Base-by-base conservation (phyloP, 2,797 vertebrate genomes). In the Spinibarbus caldwelli region DNA sequence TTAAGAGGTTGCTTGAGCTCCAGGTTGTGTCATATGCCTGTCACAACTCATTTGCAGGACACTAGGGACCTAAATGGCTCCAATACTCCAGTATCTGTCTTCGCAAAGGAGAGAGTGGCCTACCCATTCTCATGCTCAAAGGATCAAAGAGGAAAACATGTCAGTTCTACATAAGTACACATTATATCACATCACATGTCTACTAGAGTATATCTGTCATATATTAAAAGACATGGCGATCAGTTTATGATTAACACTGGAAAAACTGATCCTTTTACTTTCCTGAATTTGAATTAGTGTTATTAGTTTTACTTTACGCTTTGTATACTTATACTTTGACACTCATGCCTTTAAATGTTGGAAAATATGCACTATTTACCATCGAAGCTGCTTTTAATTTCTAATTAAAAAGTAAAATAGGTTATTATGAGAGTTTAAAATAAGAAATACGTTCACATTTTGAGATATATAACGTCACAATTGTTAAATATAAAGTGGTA, bases 41-140 rank as follows among this genome's bases (percentile, higher is more conserved):
- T 89, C 90, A 88, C 76, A 88, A 89, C 84, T 85, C 83, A 89
- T 90, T 88, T 90, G 70, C 72, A 59, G 57, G 57, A 77, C 76
- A 52, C 75, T 84, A 68, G 75, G 41, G 85, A 83, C 67, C 19
- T 67, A 19, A n/a, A 41, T 72, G 15, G 19, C 59, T 80, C 23
- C 43, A 76, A 41, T n/a, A 52, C 52, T 54, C 70, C 14, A 29
- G 43, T 66, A 45, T 8, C 31, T 23, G 43, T 38, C 15, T 66
- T 66, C 6, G 52, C 54, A 47, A 75, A 80, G 76, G 76, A 89
- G 47, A 68, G 6, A 23, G 59, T 5, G 12, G 49, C 64, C 38
- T 86, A 52, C 54, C 64, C 31, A 34, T 86, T 89, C 79, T 81
- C 72, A 68, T 49, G 80, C 23, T 82, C 64, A 45, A 80, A 80